Evolutionary conservation across 2,888 invertebrate species (phyloP).

Genomic region (Chrysomela aeneicollis): DNA sequence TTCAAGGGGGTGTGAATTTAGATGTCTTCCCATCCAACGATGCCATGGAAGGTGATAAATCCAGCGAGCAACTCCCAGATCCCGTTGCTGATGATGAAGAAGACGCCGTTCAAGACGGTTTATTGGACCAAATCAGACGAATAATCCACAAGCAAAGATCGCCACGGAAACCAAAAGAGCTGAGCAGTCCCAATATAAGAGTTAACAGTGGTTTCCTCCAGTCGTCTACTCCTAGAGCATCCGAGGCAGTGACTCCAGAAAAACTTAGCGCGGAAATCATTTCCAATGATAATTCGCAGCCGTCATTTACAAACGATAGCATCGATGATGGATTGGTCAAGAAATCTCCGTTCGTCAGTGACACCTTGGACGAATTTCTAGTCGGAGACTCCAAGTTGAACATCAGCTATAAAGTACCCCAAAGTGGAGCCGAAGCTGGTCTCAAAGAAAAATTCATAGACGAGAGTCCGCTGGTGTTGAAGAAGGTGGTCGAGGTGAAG

Average conservation of each 20-base stretch:
- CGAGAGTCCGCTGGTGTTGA: conserved; percentile 27
- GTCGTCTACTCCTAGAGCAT: background rate
- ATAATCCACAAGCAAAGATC: conserved; percentile 42
- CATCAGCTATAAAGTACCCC: conserved; percentile 59
- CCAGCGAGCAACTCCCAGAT: background rate
- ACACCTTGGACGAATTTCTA: conserved; percentile 64
- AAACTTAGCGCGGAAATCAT: background rate
- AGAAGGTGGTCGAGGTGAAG: conserved; percentile 27
- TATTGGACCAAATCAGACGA: conserved; percentile 44
- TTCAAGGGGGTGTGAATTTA: conserved; percentile 41
- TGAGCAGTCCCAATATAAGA: background rate
- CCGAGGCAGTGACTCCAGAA: conserved; percentile 3
- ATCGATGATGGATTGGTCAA: conserved; percentile 23
- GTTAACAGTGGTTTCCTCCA: background rate
- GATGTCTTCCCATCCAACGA: conserved; percentile 18
- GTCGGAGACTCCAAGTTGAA: conserved; percentile 61
- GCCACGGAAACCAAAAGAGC: conserved; percentile 13
- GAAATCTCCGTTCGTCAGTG: conserved; percentile 62
- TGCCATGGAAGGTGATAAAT: background rate
- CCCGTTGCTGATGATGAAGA: conserved; percentile 6
- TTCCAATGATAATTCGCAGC: conserved; percentile 31
- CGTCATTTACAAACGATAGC: conserved; percentile 23
- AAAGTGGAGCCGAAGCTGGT: conserved; percentile 54
- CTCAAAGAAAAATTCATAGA: conserved; percentile 36
- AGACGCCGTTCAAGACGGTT: conserved; percentile 31